Percentiles rank a stretch among this genome's conserved stretches.
Conservation (phyloP, 1,140 invertebrate genomes). For the Rhopalosiphum maidis region DNA sequence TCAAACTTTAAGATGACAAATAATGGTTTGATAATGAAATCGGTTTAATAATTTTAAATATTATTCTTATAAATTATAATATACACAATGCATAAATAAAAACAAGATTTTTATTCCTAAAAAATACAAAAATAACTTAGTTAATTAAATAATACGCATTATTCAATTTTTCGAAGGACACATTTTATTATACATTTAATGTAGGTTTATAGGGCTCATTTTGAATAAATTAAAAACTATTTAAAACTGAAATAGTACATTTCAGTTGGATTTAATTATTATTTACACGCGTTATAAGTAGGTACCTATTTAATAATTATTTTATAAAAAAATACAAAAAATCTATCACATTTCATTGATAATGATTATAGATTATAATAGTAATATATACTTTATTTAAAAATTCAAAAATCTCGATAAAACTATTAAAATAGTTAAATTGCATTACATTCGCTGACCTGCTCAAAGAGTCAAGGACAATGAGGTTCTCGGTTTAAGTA, state of each 20-base stretch:
- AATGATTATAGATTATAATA: no score
- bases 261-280: no score
- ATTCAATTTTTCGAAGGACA: neutral
- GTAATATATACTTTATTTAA: neutral
- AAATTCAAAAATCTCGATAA: neutral
- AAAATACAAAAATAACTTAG: neutral
- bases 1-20: neutral
- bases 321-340: neutral
- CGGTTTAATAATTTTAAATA: neutral
- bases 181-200: neutral
- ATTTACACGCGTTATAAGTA: no score
- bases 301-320: no score
- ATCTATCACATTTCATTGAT: neutral
- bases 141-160: neutral
- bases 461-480: slow-evolving; percentile 46
- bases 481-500: neutral
- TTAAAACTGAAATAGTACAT: neutral
- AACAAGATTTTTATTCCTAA: neutral
- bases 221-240: neutral
- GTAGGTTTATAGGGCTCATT: neutral
- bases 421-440: neutral
- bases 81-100: neutral
- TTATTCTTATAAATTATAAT: neutral
- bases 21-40: neutral
- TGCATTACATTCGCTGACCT: neutral